Evolutionary conservation across 2,113 vertebrate genomes (phyloP).

Genomic region (Eptatretus burgeri): DNA sequence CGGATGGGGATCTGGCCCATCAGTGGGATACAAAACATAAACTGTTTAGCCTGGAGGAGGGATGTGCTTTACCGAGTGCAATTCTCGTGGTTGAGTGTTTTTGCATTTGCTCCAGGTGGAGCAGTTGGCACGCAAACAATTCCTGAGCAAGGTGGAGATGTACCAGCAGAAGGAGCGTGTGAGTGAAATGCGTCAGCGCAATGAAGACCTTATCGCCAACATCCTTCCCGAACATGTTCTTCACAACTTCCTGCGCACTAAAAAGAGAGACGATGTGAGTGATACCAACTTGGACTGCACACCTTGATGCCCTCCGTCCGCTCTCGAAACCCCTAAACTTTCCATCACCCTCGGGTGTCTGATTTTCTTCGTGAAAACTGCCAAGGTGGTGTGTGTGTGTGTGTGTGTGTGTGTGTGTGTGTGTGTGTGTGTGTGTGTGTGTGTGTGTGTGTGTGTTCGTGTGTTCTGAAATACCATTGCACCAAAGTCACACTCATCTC

Average conservation of each 20-base stretch:
- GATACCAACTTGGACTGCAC: background rate
- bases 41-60: too few species aligned
- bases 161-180: constrained; percentile 67
- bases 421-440: too few species aligned
- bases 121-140: constrained; percentile 43
- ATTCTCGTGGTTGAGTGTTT: too few species aligned
- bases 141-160: constrained; percentile 65
- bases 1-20: too few species aligned
- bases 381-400: too few species aligned
- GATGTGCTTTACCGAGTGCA: too few species aligned
- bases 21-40: too few species aligned
- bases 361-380: background rate
- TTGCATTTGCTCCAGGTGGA: constrained; percentile 57
- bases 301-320: background rate
- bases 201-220: constrained; percentile 67
- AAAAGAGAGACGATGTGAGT: constrained; percentile 58
- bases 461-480: too few species aligned
- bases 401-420: too few species aligned
- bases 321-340: background rate
- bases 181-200: constrained; percentile 72
- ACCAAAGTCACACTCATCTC: too few species aligned
- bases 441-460: too few species aligned
- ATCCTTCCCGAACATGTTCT: constrained; percentile 88
- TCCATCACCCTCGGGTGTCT: background rate
- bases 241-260: constrained; percentile 61